Percentiles rank a stretch among this genome's conserved stretches.
Evolutionary conservation across 2,888 invertebrate genomes (phyloP).

Genomic region (Drosophila leonis): DNA sequence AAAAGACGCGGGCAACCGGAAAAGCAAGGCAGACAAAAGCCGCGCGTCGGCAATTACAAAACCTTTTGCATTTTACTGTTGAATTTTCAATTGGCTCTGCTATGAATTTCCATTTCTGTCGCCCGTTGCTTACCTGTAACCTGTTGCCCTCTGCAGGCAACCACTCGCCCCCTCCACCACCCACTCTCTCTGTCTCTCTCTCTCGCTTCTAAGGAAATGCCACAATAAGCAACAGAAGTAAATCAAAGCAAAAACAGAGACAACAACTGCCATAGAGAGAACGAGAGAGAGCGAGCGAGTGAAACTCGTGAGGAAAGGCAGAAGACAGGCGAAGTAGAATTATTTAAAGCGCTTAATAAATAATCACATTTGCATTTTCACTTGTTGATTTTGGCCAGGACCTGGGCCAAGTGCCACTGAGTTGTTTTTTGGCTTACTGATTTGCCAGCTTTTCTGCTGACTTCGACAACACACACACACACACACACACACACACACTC

Average conservation of each 20-base stretch:
- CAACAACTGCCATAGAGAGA: not conserved
- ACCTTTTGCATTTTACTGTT: constrained; percentile 65
- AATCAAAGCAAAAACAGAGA: constrained; percentile 42
- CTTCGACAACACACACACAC: constrained; percentile 18
- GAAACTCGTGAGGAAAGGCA: constrained; percentile 16
- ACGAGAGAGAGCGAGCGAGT: not conserved
- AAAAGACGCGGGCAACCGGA: constrained; percentile 3
- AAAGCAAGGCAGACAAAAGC: constrained; percentile 32
- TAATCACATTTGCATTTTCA: constrained; percentile 82
- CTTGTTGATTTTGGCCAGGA: constrained; percentile 74
- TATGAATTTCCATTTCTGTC: constrained; percentile 62
- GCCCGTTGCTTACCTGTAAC: constrained; percentile 53
- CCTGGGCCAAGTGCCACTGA: constrained; percentile 24
- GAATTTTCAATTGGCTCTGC: constrained; percentile 71
- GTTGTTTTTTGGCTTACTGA: constrained; percentile 27
- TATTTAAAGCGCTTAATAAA: constrained; percentile 79
- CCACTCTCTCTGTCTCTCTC: too few relatives aligned
- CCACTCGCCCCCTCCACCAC: not conserved
- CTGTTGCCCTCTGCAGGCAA: constrained; percentile 35
- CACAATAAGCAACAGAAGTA: constrained; percentile 24
- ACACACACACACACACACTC: constrained; percentile 10
- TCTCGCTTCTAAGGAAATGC: too few relatives aligned
- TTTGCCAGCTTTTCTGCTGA: constrained; percentile 48
- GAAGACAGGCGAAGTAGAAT: constrained; percentile 34
- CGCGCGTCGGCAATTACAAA: constrained; percentile 59